Conservation (phyloP, 2,797 vertebrate species). For the Sebastes hopkinsi region DNA sequence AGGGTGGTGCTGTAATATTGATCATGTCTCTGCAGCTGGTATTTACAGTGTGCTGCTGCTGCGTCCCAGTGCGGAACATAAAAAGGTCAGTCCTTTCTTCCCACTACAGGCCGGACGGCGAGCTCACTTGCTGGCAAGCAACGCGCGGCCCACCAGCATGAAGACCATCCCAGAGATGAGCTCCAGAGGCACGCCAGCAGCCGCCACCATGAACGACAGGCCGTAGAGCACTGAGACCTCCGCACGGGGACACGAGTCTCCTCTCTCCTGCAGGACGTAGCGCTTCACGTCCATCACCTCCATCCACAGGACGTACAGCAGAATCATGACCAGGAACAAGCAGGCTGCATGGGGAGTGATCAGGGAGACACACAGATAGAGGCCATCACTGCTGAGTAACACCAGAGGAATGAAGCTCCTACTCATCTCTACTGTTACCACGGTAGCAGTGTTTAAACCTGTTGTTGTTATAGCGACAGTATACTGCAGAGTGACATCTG, state of each 20-base stretch:
- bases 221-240: slow-evolving; percentile 82
- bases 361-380: slow-evolving; percentile 5
- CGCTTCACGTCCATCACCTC: slow-evolving; percentile 85
- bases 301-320: slow-evolving; percentile 90
- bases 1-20: slow-evolving; percentile 9
- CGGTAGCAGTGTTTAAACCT: slow-evolving; percentile 53
- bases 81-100: slow-evolving; percentile 29
- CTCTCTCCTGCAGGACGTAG: slow-evolving; percentile 87
- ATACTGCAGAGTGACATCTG: slow-evolving; percentile 34
- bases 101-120: not conserved
- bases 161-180: slow-evolving; percentile 87
- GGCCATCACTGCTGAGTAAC: slow-evolving; percentile 10
- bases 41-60: slow-evolving; percentile 22
- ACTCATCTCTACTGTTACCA: slow-evolving; percentile 41
- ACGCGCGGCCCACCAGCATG: slow-evolving; percentile 80
- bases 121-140: slow-evolving; percentile 72
- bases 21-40: slow-evolving; percentile 11
- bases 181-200: slow-evolving; percentile 84
- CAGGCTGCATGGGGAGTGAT: slow-evolving; percentile 70
- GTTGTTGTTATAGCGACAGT: slow-evolving; percentile 47
- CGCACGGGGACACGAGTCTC: slow-evolving; percentile 65
- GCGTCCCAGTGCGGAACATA: slow-evolving; percentile 23
- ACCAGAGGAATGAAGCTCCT: slow-evolving; percentile 40
- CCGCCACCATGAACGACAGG: slow-evolving; percentile 88
- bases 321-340: slow-evolving; percentile 82